Evolutionary conservation across 92 coral and sea anemone genomes (phyloP).

Genomic region (Epizoanthus rinbou): DNA sequence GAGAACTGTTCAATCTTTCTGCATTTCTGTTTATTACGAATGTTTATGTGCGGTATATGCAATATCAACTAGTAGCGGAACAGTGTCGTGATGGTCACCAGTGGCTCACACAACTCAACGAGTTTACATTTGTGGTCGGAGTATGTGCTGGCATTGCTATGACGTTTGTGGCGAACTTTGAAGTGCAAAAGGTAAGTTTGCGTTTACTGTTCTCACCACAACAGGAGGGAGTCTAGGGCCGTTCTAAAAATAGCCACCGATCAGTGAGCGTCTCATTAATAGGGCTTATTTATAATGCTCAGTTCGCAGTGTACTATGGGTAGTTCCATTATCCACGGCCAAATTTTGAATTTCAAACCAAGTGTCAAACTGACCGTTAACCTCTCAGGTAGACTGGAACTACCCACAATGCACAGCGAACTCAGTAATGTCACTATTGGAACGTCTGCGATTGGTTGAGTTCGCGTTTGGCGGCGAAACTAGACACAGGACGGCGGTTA

Average conservation of each 20-base stretch:
- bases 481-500: too few relatives aligned
- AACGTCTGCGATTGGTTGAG: too few relatives aligned
- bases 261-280: neutral
- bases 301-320: too few relatives aligned
- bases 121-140: constrained; percentile 71
- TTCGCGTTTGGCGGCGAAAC: too few relatives aligned
- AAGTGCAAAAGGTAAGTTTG: constrained; percentile 70
- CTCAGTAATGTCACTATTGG: too few relatives aligned
- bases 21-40: constrained; percentile 78
- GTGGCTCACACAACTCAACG: constrained; percentile 63
- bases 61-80: constrained; percentile 71
- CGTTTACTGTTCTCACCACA: too few relatives aligned
- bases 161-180: constrained; percentile 88
- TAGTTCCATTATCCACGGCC: too few relatives aligned
- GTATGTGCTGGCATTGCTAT: constrained; percentile 75
- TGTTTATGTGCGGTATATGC: constrained; percentile 81
- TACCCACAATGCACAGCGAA: too few relatives aligned
- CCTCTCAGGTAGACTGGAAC: too few relatives aligned
- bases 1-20: constrained; percentile 71
- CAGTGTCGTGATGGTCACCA: constrained; percentile 73
- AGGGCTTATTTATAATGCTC: too few relatives aligned
- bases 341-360: too few relatives aligned
- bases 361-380: too few relatives aligned
- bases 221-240: neutral
- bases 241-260: neutral